Conservation (phyloP, 2,113 vertebrate genomes). For the Silurus glanis region DNA sequence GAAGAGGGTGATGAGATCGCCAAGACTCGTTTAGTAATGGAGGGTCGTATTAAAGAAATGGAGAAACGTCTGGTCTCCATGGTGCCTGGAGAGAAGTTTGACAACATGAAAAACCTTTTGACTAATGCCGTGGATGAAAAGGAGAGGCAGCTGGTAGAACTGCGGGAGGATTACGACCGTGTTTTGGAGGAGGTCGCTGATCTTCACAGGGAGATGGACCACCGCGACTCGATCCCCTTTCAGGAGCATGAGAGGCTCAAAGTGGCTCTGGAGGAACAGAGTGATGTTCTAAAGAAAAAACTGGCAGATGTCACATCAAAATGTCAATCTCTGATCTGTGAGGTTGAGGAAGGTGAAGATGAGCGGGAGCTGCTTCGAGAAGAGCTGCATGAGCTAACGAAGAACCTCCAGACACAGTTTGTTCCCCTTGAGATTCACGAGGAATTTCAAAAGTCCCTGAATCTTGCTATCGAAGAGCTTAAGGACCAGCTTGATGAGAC, state of each 20-base stretch:
- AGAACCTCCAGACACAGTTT: conserved; percentile 79
- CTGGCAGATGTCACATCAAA: conserved; percentile 76
- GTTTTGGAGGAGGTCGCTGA: conserved; percentile 76
- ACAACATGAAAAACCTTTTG: conserved; percentile 86
- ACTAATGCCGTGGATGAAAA: conserved; percentile 83
- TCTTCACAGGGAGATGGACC: conserved; percentile 76
- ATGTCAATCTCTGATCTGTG: conserved; percentile 81
- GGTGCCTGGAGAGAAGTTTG: conserved; percentile 81
- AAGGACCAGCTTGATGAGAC: conserved; percentile 81
- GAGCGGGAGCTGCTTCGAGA: conserved; percentile 80
- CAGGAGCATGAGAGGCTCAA: conserved; percentile 79
- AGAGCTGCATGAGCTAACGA: conserved; percentile 78
- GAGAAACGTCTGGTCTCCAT: conserved; percentile 65
- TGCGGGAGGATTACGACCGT: conserved; percentile 77
- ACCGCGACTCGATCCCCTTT: conserved; percentile 55
- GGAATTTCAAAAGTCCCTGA: conserved; percentile 77
- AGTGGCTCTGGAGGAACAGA: conserved; percentile 75
- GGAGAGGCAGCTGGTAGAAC: conserved; percentile 75
- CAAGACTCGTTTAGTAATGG: conserved; percentile 64
- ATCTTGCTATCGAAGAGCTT: conserved; percentile 75
- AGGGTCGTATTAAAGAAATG: conserved; percentile 75
- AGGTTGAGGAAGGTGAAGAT: conserved; percentile 72
- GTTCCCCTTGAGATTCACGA: conserved; percentile 80
- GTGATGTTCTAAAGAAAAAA: conserved; percentile 71
- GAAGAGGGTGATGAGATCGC: conserved; percentile 74